Conservation (phyloP, 1,140 invertebrate genomes). For the Diorhabda elongata region DNA sequence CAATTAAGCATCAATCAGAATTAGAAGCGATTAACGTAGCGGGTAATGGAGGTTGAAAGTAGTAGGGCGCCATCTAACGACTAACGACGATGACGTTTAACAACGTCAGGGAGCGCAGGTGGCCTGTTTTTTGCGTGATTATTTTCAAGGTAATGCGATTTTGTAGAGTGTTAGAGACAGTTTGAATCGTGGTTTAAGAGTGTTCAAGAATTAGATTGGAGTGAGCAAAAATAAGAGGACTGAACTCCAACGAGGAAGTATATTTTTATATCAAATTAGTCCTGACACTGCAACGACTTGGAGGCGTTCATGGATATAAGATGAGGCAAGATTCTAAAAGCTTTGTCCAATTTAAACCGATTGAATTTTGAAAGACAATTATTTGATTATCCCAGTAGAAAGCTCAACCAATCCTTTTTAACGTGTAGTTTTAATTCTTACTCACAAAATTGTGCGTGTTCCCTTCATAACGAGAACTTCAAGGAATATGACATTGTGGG, state of each 20-base stretch:
- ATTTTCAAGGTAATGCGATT: conserved; percentile 2
- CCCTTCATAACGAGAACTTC: too few species aligned
- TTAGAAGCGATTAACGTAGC: not conserved
- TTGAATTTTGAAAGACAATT: too few species aligned
- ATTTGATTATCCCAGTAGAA: too few species aligned
- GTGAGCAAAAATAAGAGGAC: not conserved
- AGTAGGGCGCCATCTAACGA: not conserved
- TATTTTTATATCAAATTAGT: too few species aligned
- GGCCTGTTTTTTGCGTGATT: conserved; percentile 1
- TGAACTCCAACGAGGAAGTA: not conserved
- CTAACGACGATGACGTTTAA: conserved; percentile 2
- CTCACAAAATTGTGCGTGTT: too few species aligned
- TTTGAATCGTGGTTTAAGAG: not conserved
- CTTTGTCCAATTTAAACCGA: too few species aligned
- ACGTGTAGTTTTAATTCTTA: too few species aligned
- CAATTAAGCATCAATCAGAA: conserved; percentile 2
- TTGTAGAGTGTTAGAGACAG: not conserved
- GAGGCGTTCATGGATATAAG: too few species aligned
- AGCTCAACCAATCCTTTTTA: too few species aligned
- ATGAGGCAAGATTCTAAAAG: too few species aligned
- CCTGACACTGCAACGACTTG: too few species aligned
- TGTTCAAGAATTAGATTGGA: not conserved
- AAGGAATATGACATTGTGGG: too few species aligned
- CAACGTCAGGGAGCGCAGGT: not conserved
- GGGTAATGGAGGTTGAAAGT: not conserved